Evolutionary conservation across 1,140 invertebrate genomes (phyloP).

Genomic region (Diabrotica virgifera): DNA sequence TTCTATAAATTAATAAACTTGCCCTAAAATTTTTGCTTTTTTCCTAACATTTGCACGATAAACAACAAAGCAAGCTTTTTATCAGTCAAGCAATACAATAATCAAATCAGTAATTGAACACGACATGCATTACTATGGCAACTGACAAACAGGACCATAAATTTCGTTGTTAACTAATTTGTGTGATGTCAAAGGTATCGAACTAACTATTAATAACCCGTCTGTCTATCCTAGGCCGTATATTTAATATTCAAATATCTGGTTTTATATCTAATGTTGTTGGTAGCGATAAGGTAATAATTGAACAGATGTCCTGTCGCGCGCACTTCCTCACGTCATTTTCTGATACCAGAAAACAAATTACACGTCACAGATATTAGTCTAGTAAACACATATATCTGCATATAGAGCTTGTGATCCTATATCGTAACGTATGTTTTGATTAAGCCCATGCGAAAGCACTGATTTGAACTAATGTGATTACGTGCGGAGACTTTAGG

Average conservation of each 20-base stretch:
- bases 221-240: neutral
- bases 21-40: too few relatives aligned
- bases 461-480: constrained; percentile 31
- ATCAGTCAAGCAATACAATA: too few relatives aligned
- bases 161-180: too few relatives aligned
- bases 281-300: constrained; percentile 3
- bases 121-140: too few relatives aligned
- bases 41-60: too few relatives aligned
- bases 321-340: constrained; percentile 7
- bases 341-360: constrained; percentile 17
- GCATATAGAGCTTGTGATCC: constrained; percentile 21
- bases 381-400: constrained; percentile 14
- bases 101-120: too few relatives aligned
- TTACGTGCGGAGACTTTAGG: constrained; percentile 25
- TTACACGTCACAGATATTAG: constrained; percentile 26
- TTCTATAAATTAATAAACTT: too few relatives aligned
- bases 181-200: too few relatives aligned
- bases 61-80: too few relatives aligned
- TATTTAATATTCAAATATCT: neutral
- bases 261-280: neutral
- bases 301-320: constrained; percentile 7
- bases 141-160: too few relatives aligned
- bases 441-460: constrained; percentile 31
- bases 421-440: constrained; percentile 23
- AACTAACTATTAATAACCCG: too few relatives aligned